phyloP scores from a whole-genome alignment of 2,113 vertebrate genomes.

The Beaufortia kweichowensis region DNA sequence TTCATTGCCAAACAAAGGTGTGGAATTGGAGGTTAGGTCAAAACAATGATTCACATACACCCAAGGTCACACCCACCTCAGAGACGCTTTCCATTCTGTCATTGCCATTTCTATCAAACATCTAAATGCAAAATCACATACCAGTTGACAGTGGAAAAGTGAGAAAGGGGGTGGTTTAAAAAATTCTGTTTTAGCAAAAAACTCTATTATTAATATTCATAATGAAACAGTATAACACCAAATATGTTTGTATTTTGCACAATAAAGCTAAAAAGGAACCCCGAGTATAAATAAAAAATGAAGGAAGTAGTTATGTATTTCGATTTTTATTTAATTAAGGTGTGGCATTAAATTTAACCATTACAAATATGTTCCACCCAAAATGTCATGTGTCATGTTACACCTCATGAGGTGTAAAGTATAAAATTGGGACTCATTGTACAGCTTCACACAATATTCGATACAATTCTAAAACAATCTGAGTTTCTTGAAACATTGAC shows the following conservation, averaged over 20 bases:
- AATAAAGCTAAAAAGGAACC: too few species aligned
- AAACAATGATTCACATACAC: conserved; percentile 5
- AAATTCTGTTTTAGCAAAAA: too few species aligned
- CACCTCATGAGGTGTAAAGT: neutral
- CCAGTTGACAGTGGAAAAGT: conserved; percentile 48
- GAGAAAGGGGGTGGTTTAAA: conserved; percentile 12
- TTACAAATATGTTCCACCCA: too few species aligned
- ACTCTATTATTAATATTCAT: too few species aligned
- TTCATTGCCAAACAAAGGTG: neutral
- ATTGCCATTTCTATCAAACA: neutral
- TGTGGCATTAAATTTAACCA: too few species aligned
- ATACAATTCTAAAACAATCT: neutral
- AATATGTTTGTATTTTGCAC: too few species aligned
- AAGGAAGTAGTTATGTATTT: too few species aligned
- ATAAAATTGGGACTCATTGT: neutral
- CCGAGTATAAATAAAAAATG: too few species aligned
- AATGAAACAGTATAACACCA: too few species aligned
- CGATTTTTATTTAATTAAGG: too few species aligned
- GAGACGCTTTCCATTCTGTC: neutral
- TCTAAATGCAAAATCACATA: neutral
- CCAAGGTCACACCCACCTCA: neutral
- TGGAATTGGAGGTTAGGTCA: neutral
- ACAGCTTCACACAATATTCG: neutral
- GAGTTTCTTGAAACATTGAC: neutral
- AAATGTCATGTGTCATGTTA: too few species aligned